Evolutionary conservation across 2,888 invertebrate genomes (phyloP).

Genomic region (Monopis laevigella): DNA sequence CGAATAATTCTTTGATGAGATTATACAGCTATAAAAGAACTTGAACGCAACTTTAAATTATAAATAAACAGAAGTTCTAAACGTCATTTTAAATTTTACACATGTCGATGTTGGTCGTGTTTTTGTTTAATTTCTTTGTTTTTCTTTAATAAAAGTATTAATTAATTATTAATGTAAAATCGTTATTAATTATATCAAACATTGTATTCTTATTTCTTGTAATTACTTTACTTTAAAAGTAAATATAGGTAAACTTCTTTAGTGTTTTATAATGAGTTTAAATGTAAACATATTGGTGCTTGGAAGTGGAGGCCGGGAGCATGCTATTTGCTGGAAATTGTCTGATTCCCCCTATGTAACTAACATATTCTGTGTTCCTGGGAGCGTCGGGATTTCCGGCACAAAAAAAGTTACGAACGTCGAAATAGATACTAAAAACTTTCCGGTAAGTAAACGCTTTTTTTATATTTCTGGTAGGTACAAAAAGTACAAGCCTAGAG

Average conservation of each 20-base stretch:
- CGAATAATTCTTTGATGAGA: too few relatives aligned
- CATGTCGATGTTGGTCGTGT: conserved; percentile 29
- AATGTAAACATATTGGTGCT: conserved; percentile 84
- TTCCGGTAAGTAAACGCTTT: conserved; percentile 65
- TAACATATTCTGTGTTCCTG: conserved; percentile 84
- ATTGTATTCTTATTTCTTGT: too few relatives aligned
- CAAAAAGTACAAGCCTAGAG: too few relatives aligned
- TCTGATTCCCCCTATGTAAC: conserved; percentile 78
- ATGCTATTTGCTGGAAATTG: conserved; percentile 95
- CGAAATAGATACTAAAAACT: conserved; percentile 72
- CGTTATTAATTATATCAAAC: too few relatives aligned
- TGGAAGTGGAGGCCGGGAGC: conserved; percentile 95
- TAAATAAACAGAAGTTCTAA: too few relatives aligned
- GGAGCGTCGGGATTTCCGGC: conserved; percentile 84
- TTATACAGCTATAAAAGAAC: too few relatives aligned
- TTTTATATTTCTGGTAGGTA: too few relatives aligned
- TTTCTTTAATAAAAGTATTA: too few relatives aligned
- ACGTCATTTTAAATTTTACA: conserved; percentile 44
- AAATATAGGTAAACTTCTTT: not conserved
- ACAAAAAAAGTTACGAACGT: conserved; percentile 76
- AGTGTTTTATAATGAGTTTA: conserved; percentile 23
- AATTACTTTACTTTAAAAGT: conserved; percentile 13
- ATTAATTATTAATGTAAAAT: too few relatives aligned
- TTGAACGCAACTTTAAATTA: conserved; percentile 19
- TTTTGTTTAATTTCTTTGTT: not conserved